Base-by-base conservation (phyloP, 2,113 vertebrate species). In the Proterorhinus semilunaris region DNA sequence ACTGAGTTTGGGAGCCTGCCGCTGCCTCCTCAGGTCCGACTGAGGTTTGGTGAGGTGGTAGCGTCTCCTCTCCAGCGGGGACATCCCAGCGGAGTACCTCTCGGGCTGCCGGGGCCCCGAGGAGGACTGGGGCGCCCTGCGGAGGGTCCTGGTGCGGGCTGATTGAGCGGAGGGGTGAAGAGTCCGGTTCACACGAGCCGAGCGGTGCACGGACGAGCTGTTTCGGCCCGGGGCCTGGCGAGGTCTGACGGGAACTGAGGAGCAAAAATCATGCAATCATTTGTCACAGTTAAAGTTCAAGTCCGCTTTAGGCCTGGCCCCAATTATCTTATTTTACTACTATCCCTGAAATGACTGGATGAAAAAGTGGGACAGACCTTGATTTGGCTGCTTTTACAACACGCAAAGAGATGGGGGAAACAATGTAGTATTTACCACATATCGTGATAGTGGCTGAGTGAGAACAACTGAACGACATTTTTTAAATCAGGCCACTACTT, bases 1-100 rank as follows among this genome's bases (percentile, higher is more conserved):
- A 98, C 98, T 96, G 10, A 96, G 89, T 87, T 95, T 96, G 42
- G 87, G 90, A 2, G 85, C 81, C 68, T 95, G 92, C 17, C 94
- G 92, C 36, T 91, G 93, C 44, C 91, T 94, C 79, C 94, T 93
- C 82, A 93, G 93, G 72, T 95, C 95, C 46, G 95, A 93, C 0
- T 90, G 93, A 81, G 94, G 83, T 0, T 94, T 94, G 65, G 91
- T 88, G 36, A 94, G 91, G 62, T 93, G 84, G 43, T 84, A 82
- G 6, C 57, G 75, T 82, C 93, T 94, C 1, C 90, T 93, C 58
- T 91, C 93, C 79, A 91, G 91, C 62, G 86, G 88, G 47, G 78
- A 79, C 12, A 72, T 69, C 73, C 83, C 75, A 36, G 85, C 86
- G 44, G 87, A 89, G 1, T 91, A 90, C 87, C 93, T 91, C 21